A percentile compares a stretch with the other conserved stretches of the same genome.
Conservation (phyloP, 2,888 invertebrate species). For the Machimus atricapillus region DNA sequence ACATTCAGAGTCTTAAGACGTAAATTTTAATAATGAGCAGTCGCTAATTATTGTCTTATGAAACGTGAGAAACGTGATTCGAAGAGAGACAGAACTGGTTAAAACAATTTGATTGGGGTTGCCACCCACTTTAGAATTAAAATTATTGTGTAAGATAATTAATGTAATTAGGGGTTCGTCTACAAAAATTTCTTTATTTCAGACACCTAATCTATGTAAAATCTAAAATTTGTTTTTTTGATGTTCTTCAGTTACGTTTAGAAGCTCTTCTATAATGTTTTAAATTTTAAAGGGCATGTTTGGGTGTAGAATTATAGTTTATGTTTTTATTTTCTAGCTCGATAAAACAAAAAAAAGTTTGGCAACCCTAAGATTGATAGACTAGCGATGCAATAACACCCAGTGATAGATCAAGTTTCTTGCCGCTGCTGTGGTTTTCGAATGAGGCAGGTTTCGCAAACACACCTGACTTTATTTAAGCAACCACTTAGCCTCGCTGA, state of each 20-base stretch:
- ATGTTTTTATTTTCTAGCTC: no score
- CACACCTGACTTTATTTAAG: neutral
- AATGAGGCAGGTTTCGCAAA: neutral
- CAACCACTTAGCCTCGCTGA: neutral
- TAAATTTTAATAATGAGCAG: neutral
- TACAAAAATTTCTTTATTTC: no score
- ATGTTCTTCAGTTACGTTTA: no score
- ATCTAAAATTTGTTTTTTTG: no score
- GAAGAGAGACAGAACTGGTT: neutral
- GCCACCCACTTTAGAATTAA: neutral
- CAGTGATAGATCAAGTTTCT: neutral
- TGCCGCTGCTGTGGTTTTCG: neutral
- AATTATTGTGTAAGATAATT: no score
- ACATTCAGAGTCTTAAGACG: neutral
- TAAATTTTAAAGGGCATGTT: no score
- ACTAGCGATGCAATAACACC: neutral
- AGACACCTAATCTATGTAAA: no score
- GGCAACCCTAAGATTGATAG: neutral
- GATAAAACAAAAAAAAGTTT: neutral
- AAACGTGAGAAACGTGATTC: neutral
- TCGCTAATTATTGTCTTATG: neutral
- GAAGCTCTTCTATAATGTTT: no score
- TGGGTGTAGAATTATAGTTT: no score
- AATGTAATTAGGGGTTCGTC: no score
- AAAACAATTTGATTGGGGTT: neutral